Evolutionary conservation across 1,140 invertebrate species (phyloP).

Genomic region (Lethrus apterus): DNA sequence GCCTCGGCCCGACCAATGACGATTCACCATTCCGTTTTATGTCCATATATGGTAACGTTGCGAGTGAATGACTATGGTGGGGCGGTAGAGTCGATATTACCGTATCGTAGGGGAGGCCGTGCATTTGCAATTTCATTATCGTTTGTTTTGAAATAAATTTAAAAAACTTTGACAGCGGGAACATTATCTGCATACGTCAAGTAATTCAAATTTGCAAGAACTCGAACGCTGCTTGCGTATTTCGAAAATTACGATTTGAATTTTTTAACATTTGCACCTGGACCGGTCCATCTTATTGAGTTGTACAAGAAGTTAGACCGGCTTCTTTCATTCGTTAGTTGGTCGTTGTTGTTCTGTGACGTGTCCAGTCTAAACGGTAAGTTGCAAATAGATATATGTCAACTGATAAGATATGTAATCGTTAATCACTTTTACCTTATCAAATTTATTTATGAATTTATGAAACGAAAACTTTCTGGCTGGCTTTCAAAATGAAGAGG

Average conservation of each 20-base stretch:
- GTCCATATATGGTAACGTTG: constrained; percentile 70
- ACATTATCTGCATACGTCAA: constrained; percentile 2
- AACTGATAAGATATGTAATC: no score
- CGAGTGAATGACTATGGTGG: constrained; percentile 44
- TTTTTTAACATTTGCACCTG: constrained; percentile 21
- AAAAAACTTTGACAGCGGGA: constrained; percentile 9
- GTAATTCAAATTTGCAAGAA: constrained; percentile 1
- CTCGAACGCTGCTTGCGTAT: neutral
- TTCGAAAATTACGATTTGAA: constrained; percentile 24
- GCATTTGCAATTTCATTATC: constrained; percentile 2
- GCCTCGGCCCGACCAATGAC: constrained; percentile 51
- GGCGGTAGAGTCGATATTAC: constrained; percentile 33
- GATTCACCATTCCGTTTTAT: constrained; percentile 56
- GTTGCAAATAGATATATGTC: no score
- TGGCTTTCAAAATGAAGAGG: no score
- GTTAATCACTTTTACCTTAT: no score
- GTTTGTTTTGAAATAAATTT: constrained; percentile 12
- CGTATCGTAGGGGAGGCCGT: constrained; percentile 25
- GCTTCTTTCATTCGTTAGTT: constrained; percentile 36
- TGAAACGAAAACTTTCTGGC: no score
- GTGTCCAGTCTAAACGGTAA: constrained; percentile 36
- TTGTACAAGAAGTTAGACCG: constrained; percentile 26
- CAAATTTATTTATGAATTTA: no score
- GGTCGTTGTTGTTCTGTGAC: constrained; percentile 34
- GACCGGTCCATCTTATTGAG: constrained; percentile 20